A percentile compares a stretch with the other conserved stretches of the same genome.
These are phyloP conservation scores for Lissocephala sabroskyi DNA, from an alignment of 2,888 invertebrate genomes.

Conservation along the genomic window DNA sequence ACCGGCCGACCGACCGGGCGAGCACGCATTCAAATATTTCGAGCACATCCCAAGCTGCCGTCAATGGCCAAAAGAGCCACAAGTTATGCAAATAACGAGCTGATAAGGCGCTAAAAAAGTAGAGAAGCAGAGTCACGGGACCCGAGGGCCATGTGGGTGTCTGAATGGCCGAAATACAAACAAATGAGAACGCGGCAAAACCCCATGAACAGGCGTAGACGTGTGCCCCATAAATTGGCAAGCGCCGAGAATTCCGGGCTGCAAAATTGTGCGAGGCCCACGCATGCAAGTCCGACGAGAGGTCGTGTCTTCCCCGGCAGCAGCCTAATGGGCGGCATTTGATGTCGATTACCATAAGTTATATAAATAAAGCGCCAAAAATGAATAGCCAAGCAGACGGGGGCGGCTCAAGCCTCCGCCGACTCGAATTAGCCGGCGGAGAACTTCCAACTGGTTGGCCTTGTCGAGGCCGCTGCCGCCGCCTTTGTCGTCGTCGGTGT, in stretches of 20 bases:
- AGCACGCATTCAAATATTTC: conserved; percentile 2
- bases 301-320: conserved; percentile 51
- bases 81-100: conserved; percentile 37
- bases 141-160: no score
- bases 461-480: conserved; percentile 20
- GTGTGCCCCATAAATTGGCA: conserved; percentile 42
- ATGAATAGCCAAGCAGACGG: conserved; percentile 15
- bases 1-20: no score
- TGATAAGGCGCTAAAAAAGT: conserved; percentile 42
- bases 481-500: no score
- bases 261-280: conserved; percentile 8
- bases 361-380: conserved; percentile 14
- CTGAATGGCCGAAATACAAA: conserved; percentile 15
- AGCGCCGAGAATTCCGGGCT: conserved; percentile 37
- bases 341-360: conserved; percentile 63
- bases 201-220: conserved; percentile 7
- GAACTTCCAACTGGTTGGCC: conserved; percentile 26
- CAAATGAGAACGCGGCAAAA: conserved; percentile 21
- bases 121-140: not conserved
- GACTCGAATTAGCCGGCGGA: conserved; percentile 20
- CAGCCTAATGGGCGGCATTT: conserved; percentile 56
- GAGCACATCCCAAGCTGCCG: conserved; percentile 8
- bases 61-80: conserved; percentile 6
- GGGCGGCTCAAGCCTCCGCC: conserved; percentile 51
- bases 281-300: conserved; percentile 2